Conservation (phyloP, 2,113 vertebrate species). For the Thunnus maccoyii region DNA sequence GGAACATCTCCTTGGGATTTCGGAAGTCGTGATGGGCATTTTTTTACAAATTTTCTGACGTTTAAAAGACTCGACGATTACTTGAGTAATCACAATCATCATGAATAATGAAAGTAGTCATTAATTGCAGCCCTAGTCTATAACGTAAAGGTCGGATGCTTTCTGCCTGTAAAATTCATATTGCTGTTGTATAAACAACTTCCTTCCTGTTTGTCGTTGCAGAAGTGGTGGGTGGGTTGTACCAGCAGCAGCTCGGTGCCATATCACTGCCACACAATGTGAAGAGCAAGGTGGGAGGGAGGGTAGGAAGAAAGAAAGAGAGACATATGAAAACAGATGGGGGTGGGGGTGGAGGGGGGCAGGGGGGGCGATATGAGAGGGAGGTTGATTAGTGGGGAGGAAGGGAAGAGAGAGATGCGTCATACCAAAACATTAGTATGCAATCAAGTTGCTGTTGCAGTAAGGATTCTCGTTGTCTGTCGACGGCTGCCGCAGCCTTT, state of each 20-base stretch:
- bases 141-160: neutral
- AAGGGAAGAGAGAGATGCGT: slow-evolving; percentile 55
- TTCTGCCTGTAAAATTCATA: neutral
- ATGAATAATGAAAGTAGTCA: neutral
- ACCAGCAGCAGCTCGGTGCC: slow-evolving; percentile 57
- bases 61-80: neutral
- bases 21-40: neutral
- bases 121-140: neutral
- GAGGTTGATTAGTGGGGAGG: slow-evolving; percentile 44
- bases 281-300: slow-evolving; percentile 44
- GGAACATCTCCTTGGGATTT: too few relatives aligned
- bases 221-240: slow-evolving; percentile 65
- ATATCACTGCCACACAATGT: slow-evolving; percentile 63
- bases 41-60: neutral
- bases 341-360: slow-evolving; percentile 10
- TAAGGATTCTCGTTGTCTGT: slow-evolving; percentile 35
- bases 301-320: slow-evolving; percentile 27
- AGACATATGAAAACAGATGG: slow-evolving; percentile 58
- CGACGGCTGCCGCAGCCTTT: slow-evolving; percentile 66
- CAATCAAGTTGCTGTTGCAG: slow-evolving; percentile 72
- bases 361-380: slow-evolving; percentile 1
- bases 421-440: slow-evolving; percentile 76
- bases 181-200: neutral
- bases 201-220: slow-evolving; percentile 34
- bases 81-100: neutral